phyloP scores from a whole-genome alignment of 2,797 vertebrate genomes.

The Tenualosa thibaudeaui region DNA sequence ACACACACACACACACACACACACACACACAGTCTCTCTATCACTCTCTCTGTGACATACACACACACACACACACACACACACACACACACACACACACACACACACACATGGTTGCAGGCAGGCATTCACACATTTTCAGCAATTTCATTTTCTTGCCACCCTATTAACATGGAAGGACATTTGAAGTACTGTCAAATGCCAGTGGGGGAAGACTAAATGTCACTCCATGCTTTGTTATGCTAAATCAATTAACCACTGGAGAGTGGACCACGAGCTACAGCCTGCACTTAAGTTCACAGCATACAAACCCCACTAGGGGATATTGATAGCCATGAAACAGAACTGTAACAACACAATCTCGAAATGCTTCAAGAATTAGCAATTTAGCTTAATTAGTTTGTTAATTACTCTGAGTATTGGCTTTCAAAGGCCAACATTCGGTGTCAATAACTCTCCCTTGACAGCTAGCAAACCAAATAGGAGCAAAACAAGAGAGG shows the following conservation, averaged over 20 bases:
- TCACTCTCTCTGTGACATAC: neutral
- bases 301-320: slow-evolving; percentile 1
- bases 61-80: slow-evolving; percentile 27
- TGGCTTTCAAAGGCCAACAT: slow-evolving; percentile 57
- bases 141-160: slow-evolving; percentile 43
- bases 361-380: slow-evolving; percentile 61
- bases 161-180: slow-evolving; percentile 55
- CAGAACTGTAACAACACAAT: slow-evolving; percentile 59
- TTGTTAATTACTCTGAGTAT: slow-evolving; percentile 68
- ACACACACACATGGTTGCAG: slow-evolving; percentile 31
- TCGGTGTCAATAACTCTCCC: slow-evolving; percentile 60
- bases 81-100: slow-evolving; percentile 30
- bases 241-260: slow-evolving; percentile 58
- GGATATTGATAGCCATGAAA: slow-evolving; percentile 52
- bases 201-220: slow-evolving; percentile 56
- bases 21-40: neutral
- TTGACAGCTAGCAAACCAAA: slow-evolving; percentile 15
- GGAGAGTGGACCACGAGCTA: slow-evolving; percentile 42
- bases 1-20: slow-evolving; percentile 6
- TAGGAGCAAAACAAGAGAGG: neutral
- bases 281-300: slow-evolving; percentile 44
- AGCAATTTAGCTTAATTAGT: slow-evolving; percentile 73
- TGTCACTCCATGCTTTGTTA: slow-evolving; percentile 62
- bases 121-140: slow-evolving; percentile 24
- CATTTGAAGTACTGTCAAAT: slow-evolving; percentile 55